These are phyloP conservation scores for Heterocephalus glaber DNA, from an alignment of 2,113 vertebrate genomes.

Conservation along the genomic window DNA sequence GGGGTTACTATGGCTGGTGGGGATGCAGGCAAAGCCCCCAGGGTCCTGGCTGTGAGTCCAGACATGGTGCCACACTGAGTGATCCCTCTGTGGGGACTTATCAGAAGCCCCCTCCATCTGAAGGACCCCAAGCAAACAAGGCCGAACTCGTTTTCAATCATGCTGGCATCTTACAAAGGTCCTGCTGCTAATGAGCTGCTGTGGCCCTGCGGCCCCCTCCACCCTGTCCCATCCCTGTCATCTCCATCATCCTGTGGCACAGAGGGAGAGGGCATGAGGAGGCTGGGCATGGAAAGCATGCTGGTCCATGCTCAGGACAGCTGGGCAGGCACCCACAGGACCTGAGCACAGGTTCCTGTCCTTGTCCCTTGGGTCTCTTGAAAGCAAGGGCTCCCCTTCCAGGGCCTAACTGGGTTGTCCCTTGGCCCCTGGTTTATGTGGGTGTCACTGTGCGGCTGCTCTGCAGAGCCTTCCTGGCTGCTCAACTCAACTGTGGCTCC, in stretches of 20 bases:
- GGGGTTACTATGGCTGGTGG: background rate
- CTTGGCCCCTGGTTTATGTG: background rate
- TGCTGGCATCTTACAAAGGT: background rate
- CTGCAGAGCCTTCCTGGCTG: background rate
- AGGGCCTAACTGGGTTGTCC: background rate
- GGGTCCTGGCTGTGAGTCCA: background rate
- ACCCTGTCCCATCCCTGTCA: too few species aligned
- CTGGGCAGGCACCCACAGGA: background rate
- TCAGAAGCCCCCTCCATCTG: background rate
- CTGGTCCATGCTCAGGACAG: background rate
- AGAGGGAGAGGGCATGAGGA: background rate
- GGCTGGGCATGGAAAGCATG: background rate
- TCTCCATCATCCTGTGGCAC: background rate
- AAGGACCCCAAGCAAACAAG: background rate
- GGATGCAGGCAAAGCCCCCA: background rate
- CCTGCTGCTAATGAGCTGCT: background rate
- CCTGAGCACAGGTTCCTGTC: background rate
- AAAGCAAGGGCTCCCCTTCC: background rate
- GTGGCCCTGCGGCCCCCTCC: rapidly evolving
- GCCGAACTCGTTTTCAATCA: background rate
- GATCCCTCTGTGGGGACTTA: background rate
- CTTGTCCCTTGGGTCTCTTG: background rate
- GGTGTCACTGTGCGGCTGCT: background rate
- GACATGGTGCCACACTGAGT: background rate
- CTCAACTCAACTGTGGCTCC: background rate